A percentile compares a stretch with the other conserved stretches of the same genome.
These are phyloP conservation scores for Symphodus melops DNA, from an alignment of 2,113 vertebrate genomes.

Conservation along the genomic window DNA sequence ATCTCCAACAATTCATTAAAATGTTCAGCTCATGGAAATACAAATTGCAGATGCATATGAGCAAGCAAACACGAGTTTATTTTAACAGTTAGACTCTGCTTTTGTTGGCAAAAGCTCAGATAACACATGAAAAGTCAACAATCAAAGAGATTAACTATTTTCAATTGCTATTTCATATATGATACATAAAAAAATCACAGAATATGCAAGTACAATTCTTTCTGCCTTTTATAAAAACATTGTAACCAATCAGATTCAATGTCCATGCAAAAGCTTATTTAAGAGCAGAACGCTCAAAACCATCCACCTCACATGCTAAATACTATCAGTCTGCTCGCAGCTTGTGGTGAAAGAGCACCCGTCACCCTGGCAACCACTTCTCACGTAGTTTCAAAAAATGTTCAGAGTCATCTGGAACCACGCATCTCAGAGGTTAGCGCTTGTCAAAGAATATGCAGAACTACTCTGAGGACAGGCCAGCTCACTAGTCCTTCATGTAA, in stretches of 20 bases:
- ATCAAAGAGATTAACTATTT: background rate
- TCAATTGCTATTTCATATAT: slow-evolving; percentile 30
- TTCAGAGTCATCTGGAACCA: slow-evolving; percentile 7
- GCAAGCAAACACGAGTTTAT: slow-evolving; percentile 44
- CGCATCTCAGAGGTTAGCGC: background rate
- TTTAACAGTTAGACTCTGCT: slow-evolving; percentile 39
- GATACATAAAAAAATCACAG: slow-evolving; percentile 60
- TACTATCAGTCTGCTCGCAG: background rate
- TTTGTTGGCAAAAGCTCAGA: slow-evolving; percentile 43
- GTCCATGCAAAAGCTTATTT: slow-evolving; percentile 48
- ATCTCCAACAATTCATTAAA: slow-evolving; percentile 37
- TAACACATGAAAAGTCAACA: slow-evolving; percentile 18
- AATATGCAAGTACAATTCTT: slow-evolving; percentile 33
- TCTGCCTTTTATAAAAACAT: slow-evolving; percentile 41
- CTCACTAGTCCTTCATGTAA: slow-evolving; percentile 33
- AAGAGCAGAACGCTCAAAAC: slow-evolving; percentile 22
- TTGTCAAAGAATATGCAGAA: background rate
- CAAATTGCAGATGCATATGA: slow-evolving; percentile 45
- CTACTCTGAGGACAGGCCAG: background rate
- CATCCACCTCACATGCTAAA: slow-evolving; percentile 34
- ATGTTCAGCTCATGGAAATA: slow-evolving; percentile 53
- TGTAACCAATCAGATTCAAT: slow-evolving; percentile 27
- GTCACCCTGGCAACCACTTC: slow-evolving; percentile 9
- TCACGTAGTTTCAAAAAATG: slow-evolving; percentile 4
- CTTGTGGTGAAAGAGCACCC: slow-evolving; percentile 3